Evolutionary conservation across 1,140 invertebrate genomes (phyloP), one percentile per base, ranked within the genome.

Genomic region (Calliopsis andreniformis): DNA sequence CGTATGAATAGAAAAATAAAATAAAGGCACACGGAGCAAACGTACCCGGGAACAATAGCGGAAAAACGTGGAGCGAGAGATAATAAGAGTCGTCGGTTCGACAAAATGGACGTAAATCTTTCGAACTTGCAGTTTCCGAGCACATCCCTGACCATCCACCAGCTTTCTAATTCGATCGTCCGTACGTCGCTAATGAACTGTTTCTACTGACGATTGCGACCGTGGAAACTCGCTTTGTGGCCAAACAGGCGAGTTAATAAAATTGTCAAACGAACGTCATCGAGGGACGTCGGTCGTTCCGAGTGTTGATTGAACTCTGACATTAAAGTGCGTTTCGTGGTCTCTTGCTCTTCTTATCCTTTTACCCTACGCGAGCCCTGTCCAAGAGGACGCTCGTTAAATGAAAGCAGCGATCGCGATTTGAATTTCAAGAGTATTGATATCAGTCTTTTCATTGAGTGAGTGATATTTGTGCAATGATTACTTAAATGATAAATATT

Each of bases 151-250:
- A 72, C 76, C 56, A 78, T 69, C 76, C 79, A 83, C 76, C 79
- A 70, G 75, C 55, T 49, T 63, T 76, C 69, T 79, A 84, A 87
- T 67, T 84, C 82, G 79, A 80, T 85, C 83, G 80, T 32, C 42
- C 73, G 75, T 39, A 47, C 59, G 78, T 61, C 59, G 66, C 76
- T 78, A 79, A 82, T 80, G 80, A 81, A 77, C 80, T 61, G 75
- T 78, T 62, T 59, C 69, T 72, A 62, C 76, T 69, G 56, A 51
- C 28, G 39, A 64, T 47, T 51, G 25, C 53, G 35, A 39, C 56
- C 45, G 47, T 59, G 73, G 39, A 71, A 73, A 70, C 78, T 79
- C 80, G 72, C 80, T 81, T 81, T 81, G 62, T 67, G 49, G 64
- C 3, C 35, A 18, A 39, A n/a, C 61, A 16, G 51, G 25, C 62